Evolutionary conservation across 1,140 invertebrate species (phyloP), one percentile per base, ranked within the genome.

Genomic region (Phocides pigmalion): DNA sequence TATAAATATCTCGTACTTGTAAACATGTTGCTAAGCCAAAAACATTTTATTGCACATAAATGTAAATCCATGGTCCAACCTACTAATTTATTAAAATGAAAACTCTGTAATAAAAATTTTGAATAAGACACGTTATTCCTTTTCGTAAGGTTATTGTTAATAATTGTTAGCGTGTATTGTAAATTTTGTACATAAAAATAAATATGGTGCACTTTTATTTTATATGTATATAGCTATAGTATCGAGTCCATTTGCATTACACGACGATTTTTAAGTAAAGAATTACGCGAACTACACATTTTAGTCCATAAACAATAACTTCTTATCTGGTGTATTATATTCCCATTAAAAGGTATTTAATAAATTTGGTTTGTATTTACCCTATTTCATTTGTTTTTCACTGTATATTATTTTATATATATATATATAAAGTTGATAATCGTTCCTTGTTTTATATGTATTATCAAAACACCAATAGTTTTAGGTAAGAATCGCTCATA

Each of bases 131-230:
- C 51, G 65, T 67, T 67, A 67, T 62, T 58, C 54, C 15, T 47
- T 46, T 66, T 22, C 22, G 64, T 66, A 64, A 76, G 62, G 67
- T 70, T 62, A 80, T 80, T 90, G 82, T 88, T 89, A 82, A 86
- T 86, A 85, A 50, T 85, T 82, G 78, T 84, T 88, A 84, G 82
- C 62, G 62, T 56, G 66, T 70, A 68, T 76, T 90, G 87, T 90
- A 90, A 67, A 88, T 87, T 78, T 65, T 90, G 87, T 90, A 90
- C 80, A 90, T 88, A 89, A 56, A 67, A 62, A 78, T 74, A 75
- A 67, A 74, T 68, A 83, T 79, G 82, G 82, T 84, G 84, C 86
- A 87, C 84, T 74, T 58, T 76, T 76, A 72, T 25, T 19, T 70
- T 70, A 68, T 71, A 64, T 74, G 69, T 77, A 70, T 65, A 77